These are phyloP conservation scores for Drosophila sordidula DNA, from an alignment of 2,888 invertebrate species.

Conservation along the genomic window DNA sequence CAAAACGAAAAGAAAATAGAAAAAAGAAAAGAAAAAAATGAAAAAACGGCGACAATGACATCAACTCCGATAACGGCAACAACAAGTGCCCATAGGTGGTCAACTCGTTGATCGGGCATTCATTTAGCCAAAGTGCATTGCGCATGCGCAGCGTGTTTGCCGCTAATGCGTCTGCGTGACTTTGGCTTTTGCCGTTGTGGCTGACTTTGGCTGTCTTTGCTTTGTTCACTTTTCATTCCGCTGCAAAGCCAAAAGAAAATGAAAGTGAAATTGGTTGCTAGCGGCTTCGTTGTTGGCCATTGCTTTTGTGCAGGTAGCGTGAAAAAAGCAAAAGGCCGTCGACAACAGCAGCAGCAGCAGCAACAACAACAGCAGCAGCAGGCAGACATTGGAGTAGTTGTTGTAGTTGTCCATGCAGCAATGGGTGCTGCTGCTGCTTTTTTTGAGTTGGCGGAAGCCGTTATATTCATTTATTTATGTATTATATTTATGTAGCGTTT, in stretches of 20 bases:
- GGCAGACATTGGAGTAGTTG: constrained; percentile 23
- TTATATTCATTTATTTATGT: constrained; percentile 65
- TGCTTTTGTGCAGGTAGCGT: constrained; percentile 76
- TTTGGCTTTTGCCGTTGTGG: constrained; percentile 43
- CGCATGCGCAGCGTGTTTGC: constrained; percentile 58
- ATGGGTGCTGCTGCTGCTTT: constrained; percentile 38
- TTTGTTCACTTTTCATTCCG: constrained; percentile 60
- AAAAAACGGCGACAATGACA: constrained; percentile 17
- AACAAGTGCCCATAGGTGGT: neutral
- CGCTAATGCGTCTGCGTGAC: constrained; percentile 70
- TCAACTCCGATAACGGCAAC: constrained; percentile 3
- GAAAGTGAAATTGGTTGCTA: constrained; percentile 78
- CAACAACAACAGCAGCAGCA: constrained; percentile 30
- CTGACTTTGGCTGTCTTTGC: constrained; percentile 27
- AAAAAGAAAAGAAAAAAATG: neutral
- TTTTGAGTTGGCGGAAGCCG: constrained; percentile 64
- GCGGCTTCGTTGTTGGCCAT: constrained; percentile 40
- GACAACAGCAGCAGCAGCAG: constrained; percentile 32
- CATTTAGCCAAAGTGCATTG: constrained; percentile 67
- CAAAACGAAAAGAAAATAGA: neutral
- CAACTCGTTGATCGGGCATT: constrained; percentile 37
- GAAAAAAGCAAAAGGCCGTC: constrained; percentile 56
- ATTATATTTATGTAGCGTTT: constrained; percentile 48
- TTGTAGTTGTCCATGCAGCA: constrained; percentile 29
- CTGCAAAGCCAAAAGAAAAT: constrained; percentile 73